Percentiles rank a stretch among this genome's conserved stretches.
Evolutionary conservation across 2,113 vertebrate species (phyloP).

Genomic region (Procavia capensis): DNA sequence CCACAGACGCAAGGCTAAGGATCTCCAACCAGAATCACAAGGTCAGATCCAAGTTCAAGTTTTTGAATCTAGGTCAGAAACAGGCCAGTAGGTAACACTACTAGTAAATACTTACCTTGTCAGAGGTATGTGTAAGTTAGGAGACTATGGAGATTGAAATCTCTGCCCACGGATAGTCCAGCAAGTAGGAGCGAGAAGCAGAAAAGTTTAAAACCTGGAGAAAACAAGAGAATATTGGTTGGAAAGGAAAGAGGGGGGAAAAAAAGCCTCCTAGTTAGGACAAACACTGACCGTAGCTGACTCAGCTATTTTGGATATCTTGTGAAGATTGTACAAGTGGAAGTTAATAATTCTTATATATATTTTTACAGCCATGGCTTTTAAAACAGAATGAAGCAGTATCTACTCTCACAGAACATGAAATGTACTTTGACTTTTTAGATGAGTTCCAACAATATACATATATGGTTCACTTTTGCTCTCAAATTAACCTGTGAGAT

Average conservation of each 20-base stretch:
- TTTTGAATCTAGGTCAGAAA: background rate
- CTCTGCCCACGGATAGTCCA: background rate
- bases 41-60: background rate
- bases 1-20: background rate
- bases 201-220: background rate
- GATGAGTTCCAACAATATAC: background rate
- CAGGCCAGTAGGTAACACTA: background rate
- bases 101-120: background rate
- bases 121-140: background rate
- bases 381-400: background rate
- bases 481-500: background rate
- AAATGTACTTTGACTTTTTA: background rate
- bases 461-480: background rate
- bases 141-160: background rate
- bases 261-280: background rate
- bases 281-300: background rate
- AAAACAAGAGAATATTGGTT: conserved; percentile 4
- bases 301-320: background rate
- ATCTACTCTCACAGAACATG: background rate
- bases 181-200: background rate
- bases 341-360: background rate
- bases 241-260: background rate
- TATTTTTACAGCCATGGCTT: background rate
- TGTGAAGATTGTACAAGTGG: background rate
- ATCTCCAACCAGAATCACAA: background rate